Evolutionary conservation across 2,888 invertebrate species (phyloP).

Genomic region (Drosophila subsilvestris): DNA sequence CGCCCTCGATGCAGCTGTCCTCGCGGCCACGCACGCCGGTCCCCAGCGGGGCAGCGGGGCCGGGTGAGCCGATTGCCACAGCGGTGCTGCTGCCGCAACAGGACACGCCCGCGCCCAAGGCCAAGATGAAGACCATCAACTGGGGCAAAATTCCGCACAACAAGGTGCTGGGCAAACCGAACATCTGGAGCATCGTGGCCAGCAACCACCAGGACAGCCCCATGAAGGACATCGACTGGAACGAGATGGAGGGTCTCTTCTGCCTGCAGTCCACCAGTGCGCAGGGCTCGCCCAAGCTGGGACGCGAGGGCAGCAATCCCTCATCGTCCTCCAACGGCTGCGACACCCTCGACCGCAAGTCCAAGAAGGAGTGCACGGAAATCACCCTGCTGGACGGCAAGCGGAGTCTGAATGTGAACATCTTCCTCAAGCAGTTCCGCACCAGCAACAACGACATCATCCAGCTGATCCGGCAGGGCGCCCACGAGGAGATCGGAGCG

Average conservation of each 20-base stretch:
- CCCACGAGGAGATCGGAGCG: conserved; percentile 94
- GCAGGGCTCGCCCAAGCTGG: conserved; percentile 86
- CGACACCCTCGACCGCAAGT: conserved; percentile 86
- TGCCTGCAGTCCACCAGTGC: conserved; percentile 91
- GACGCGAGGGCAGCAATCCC: conserved; percentile 81
- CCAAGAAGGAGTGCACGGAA: conserved; percentile 92
- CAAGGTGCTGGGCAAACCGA: conserved; percentile 94
- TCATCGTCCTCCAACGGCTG: conserved; percentile 81
- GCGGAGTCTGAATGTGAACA: conserved; percentile 97
- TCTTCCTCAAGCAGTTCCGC: conserved; percentile 96
- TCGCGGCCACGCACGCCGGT: conserved; percentile 69
- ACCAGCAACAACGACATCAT: conserved; percentile 96
- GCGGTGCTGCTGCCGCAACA: conserved; percentile 91
- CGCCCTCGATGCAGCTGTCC: conserved; percentile 62
- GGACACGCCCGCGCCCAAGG: conserved; percentile 96
- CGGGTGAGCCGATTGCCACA: conserved; percentile 44
- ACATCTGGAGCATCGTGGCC: conserved; percentile 96
- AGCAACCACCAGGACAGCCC: conserved; percentile 93
- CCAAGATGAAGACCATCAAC: conserved; percentile 98
- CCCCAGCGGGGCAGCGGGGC: conserved; percentile 55
- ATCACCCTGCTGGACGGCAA: conserved; percentile 96
- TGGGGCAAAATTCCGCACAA: conserved; percentile 98
- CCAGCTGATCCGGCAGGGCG: conserved; percentile 92
- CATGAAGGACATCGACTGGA: conserved; percentile 95
- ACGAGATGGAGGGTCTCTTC: conserved; percentile 96